These are phyloP conservation scores for Andrena trimmerana DNA, from an alignment of 2,888 invertebrate genomes.

Conservation along the genomic window DNA sequence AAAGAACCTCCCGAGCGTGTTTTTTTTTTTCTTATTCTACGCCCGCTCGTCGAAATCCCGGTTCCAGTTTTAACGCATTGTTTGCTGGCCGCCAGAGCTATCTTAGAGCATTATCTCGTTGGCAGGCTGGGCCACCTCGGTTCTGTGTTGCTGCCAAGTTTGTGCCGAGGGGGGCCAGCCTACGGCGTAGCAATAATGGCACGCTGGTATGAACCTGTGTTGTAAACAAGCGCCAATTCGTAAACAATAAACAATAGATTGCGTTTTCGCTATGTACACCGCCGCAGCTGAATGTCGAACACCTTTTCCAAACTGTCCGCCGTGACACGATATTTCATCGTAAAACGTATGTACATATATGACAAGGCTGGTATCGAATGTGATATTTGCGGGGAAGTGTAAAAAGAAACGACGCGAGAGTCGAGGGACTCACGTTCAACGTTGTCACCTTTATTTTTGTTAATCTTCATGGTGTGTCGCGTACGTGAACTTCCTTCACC, in stretches of 20 bases:
- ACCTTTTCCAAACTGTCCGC: not conserved
- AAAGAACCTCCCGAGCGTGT: not conserved
- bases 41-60: not conserved
- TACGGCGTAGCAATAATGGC: slow-evolving; percentile 31
- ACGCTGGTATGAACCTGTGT: slow-evolving; percentile 15
- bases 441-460: slow-evolving; percentile 28
- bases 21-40: not conserved
- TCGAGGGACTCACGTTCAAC: slow-evolving; percentile 53
- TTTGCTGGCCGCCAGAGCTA: slow-evolving; percentile 30
- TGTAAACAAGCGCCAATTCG: slow-evolving; percentile 13
- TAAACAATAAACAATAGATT: slow-evolving; percentile 16
- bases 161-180: slow-evolving; percentile 6
- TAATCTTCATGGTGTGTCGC: slow-evolving; percentile 58
- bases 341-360: no score
- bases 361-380: no score
- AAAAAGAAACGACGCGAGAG: not conserved
- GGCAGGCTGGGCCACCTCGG: slow-evolving; percentile 6
- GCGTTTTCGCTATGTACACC: not conserved
- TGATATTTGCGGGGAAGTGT: not conserved
- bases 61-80: slow-evolving; percentile 19
- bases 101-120: slow-evolving; percentile 23
- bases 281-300: not conserved
- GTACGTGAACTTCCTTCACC: not conserved
- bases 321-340: no score
- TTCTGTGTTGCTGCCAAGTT: slow-evolving; percentile 49